Conservation (phyloP, 2,888 invertebrate species). For the Coelinius sp. region DNA sequence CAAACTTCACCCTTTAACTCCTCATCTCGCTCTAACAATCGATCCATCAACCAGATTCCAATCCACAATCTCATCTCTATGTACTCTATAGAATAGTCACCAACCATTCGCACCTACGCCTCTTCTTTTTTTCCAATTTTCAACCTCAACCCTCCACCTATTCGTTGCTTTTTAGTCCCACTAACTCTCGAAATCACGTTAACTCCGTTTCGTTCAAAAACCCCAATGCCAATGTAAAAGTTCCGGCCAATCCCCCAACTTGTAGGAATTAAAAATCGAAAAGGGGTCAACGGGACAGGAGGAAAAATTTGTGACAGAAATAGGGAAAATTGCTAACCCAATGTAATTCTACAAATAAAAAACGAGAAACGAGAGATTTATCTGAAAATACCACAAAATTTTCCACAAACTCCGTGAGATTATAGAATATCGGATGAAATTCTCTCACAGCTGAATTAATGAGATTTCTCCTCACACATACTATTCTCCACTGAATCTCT, state of each 20-base stretch:
- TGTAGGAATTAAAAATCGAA: slow-evolving; percentile 8
- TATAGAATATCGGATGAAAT: neutral
- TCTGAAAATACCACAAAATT: neutral
- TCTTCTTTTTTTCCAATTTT: slow-evolving; percentile 25
- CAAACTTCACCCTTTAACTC: neutral
- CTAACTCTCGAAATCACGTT: slow-evolving; percentile 59
- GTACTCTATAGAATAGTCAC: slow-evolving; percentile 23
- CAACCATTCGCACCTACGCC: slow-evolving; percentile 26
- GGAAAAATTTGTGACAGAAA: neutral
- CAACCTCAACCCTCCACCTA: slow-evolving; percentile 24
- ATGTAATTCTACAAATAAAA: slow-evolving; percentile 16
- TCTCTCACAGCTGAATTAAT: neutral
- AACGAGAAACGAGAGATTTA: neutral
- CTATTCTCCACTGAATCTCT: neutral
- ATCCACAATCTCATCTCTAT: neutral
- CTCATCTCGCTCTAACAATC: slow-evolving; percentile 6
- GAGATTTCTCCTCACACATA: neutral
- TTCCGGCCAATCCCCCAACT: slow-evolving; percentile 50
- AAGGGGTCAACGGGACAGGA: neutral
- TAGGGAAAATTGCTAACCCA: slow-evolving; percentile 18
- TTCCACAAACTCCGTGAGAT: neutral
- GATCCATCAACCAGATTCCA: slow-evolving; percentile 26
- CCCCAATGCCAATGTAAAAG: slow-evolving; percentile 65
- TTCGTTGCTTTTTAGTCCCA: slow-evolving; percentile 13
- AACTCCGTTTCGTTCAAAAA: slow-evolving; percentile 66